These are phyloP conservation scores for Pinctada fucata DNA, from an alignment of 2,888 invertebrate species.

Conservation along the genomic window DNA sequence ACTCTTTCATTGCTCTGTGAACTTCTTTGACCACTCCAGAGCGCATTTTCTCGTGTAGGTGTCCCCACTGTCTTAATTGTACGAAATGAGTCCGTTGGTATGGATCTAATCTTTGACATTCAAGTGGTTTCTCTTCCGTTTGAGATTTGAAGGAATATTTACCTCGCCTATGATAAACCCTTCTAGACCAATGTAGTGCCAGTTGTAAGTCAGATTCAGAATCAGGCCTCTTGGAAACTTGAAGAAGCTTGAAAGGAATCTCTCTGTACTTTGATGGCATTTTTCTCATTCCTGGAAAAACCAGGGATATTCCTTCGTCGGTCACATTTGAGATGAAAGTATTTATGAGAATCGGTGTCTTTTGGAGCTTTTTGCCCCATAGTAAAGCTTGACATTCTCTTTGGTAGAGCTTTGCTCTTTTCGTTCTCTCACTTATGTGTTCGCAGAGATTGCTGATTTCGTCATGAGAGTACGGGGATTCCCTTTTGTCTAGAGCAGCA, in stretches of 20 bases:
- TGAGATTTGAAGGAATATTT: neutral
- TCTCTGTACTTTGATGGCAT: conserved; percentile 31
- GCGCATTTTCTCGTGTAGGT: conserved; percentile 8
- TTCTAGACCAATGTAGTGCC: conserved; percentile 21
- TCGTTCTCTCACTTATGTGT: conserved; percentile 35
- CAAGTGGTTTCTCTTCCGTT: neutral
- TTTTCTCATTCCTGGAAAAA: conserved; percentile 38
- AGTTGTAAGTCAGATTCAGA: neutral
- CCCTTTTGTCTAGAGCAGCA: conserved; percentile 26
- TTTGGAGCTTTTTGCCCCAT: conserved; percentile 35
- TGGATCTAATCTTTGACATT: conserved; percentile 28
- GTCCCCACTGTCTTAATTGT: conserved; percentile 14
- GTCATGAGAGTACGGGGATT: conserved; percentile 30
- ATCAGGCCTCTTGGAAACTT: conserved; percentile 5
- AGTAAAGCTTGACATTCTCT: conserved; percentile 39
- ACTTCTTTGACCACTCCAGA: neutral
- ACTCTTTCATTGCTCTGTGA: neutral
- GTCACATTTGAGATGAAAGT: conserved; percentile 39
- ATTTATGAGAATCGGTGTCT: conserved; percentile 34
- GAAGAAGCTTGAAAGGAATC: conserved; percentile 46
- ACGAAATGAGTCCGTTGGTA: conserved; percentile 19
- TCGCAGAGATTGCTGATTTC: conserved; percentile 42
- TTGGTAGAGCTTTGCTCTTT: conserved; percentile 41
- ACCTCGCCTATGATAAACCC: conserved; percentile 23
- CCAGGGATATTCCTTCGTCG: conserved; percentile 36